Conservation (phyloP, 2,797 vertebrate genomes). For the Dermochelys coriacea region DNA sequence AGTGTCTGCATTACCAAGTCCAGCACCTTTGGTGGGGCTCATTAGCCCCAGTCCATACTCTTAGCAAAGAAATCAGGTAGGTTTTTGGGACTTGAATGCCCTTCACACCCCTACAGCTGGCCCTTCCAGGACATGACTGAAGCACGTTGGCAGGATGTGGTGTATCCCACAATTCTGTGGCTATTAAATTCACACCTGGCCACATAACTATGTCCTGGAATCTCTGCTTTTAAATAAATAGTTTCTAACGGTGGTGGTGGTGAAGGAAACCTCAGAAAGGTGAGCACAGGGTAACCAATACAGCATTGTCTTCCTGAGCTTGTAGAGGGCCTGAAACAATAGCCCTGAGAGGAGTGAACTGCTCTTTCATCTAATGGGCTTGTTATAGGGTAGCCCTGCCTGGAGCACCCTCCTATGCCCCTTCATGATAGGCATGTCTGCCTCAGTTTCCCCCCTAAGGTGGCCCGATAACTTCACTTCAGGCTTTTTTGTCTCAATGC, state of each 20-base stretch:
- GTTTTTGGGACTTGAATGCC: not conserved
- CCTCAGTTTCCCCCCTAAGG: not conserved
- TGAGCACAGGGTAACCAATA: not conserved
- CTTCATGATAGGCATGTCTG: not conserved
- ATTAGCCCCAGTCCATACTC: not conserved
- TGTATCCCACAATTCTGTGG: not conserved
- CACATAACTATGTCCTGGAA: not conserved
- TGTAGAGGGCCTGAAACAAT: not conserved
- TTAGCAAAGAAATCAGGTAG: not conserved
- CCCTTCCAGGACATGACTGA: not conserved
- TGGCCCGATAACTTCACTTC: not conserved
- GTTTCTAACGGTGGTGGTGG: not conserved
- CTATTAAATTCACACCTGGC: not conserved
- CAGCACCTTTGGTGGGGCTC: not conserved
- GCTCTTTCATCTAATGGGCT: not conserved
- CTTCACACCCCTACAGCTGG: not conserved
- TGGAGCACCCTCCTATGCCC: not conserved
- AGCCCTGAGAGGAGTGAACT: not conserved
- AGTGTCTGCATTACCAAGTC: not conserved
- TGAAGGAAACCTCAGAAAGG: not conserved
- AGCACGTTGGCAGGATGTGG: not conserved
- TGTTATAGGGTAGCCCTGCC: not conserved
- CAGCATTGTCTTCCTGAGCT: not conserved
- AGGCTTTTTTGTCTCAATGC: not conserved
- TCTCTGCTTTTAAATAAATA: not conserved